These are phyloP conservation scores for Osmoderma eremita DNA, from an alignment of 2,888 invertebrate genomes.

Conservation along the genomic window DNA sequence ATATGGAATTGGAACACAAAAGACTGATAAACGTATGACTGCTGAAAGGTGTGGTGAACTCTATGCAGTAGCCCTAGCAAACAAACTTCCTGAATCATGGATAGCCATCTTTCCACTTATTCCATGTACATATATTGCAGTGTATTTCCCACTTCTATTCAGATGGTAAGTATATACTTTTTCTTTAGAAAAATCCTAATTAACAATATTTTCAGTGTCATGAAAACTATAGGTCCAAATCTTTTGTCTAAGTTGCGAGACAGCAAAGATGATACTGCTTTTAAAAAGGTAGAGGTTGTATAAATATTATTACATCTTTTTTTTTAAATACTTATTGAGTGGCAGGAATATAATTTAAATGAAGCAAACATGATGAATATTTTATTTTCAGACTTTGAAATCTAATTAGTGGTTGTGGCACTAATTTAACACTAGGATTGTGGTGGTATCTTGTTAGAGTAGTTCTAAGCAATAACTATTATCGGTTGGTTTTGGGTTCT, in stretches of 20 bases:
- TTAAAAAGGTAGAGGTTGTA: constrained; percentile 56
- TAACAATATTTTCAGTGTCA: constrained; percentile 57
- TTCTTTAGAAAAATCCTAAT: background rate
- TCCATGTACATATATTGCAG: constrained; percentile 68
- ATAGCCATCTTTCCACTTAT: constrained; percentile 74
- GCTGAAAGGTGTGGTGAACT: constrained; percentile 69
- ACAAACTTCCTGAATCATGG: constrained; percentile 75
- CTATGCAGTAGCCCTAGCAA: constrained; percentile 70
- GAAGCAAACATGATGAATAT: background rate
- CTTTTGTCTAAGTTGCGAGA: constrained; percentile 63
- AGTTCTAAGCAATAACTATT: too few species aligned
- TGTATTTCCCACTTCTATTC: constrained; percentile 68
- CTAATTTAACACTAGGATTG: background rate
- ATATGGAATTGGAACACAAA: constrained; percentile 59
- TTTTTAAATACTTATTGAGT: constrained; percentile 15
- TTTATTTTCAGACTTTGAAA: constrained; percentile 11
- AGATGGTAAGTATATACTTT: constrained; percentile 60
- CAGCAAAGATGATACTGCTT: constrained; percentile 54
- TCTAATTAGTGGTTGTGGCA: constrained; percentile 4
- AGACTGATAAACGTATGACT: constrained; percentile 66
- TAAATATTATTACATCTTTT: constrained; percentile 36
- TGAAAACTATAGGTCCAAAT: constrained; percentile 61
- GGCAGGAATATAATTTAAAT: constrained; percentile 15
- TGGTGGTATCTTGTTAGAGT: background rate
- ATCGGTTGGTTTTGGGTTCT: too few species aligned